phyloP scores from a whole-genome alignment of 2,888 invertebrate species.

The Lochmaea capreae region DNA sequence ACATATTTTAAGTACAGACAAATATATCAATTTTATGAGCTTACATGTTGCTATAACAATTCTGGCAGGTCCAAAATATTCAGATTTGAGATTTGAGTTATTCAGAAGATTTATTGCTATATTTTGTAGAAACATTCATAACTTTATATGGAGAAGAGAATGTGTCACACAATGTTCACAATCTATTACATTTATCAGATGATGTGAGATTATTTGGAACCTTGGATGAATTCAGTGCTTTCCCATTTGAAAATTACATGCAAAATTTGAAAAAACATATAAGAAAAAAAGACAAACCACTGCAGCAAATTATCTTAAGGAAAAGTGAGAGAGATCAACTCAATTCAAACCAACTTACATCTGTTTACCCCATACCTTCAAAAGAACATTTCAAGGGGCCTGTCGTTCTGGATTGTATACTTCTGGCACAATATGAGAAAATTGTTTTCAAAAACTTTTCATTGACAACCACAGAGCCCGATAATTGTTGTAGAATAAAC shows the following conservation, averaged over 20 bases:
- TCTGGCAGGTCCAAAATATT: constrained; percentile 19
- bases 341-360: background rate
- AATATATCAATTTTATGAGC: constrained; percentile 30
- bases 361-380: background rate
- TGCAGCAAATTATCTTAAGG: constrained; percentile 32
- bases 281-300: constrained; percentile 26
- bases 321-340: background rate
- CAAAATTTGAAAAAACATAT: constrained; percentile 24
- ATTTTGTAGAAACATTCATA: constrained; percentile 34
- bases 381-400: constrained; percentile 25
- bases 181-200: constrained; percentile 30
- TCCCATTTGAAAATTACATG: constrained; percentile 34
- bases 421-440: constrained; percentile 28
- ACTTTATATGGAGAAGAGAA: constrained; percentile 28
- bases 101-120: constrained; percentile 15
- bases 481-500: constrained; percentile 33
- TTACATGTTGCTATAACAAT: constrained; percentile 29
- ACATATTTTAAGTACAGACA: constrained; percentile 14
- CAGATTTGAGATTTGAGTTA: constrained; percentile 6
- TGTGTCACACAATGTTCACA: constrained; percentile 33
- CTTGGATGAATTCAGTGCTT: constrained; percentile 32
- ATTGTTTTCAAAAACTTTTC: constrained; percentile 23
- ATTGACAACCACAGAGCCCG: constrained; percentile 16
- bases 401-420: background rate
- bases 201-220: constrained; percentile 24